Evolutionary conservation across 1,140 invertebrate species (phyloP), one percentile per base, ranked within the genome.

Genomic region (Heliconius himera): DNA sequence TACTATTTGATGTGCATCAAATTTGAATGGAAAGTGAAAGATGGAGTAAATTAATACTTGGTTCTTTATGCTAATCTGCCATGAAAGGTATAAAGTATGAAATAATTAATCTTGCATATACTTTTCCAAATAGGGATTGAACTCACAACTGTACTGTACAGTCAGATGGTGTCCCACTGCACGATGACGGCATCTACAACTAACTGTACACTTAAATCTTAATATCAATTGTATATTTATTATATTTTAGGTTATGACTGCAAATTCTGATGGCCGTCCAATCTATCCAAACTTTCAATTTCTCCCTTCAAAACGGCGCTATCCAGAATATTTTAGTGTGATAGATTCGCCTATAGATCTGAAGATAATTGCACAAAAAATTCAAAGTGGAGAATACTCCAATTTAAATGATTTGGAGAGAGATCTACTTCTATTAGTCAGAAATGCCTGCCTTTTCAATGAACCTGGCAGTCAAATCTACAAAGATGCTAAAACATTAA

Each of bases 401-500:
- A 96, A 91, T 81, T 90, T 99, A 16, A 93, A 95, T 72, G 98
- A 99, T 70, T 95, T 99, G 95, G 98, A 99, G 91, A 97, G 97
- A 77, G 99, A 99, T 95, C 92, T 99, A 9, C 90, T 97, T 81
- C 94, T 98, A 26, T 98, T 99, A 97, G 97, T 98, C 54, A 97
- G 97, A 81, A 99, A 99, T 95, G 99, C 99, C 0, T 99, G 98
- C 89, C 95, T 96, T 8, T 99, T 99, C 89, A 99, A 99, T 93
- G 99, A 99, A 90, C 98, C 99, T 0, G 98, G 98, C 0, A 99
- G 99, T 4, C 97, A 97, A 90, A 99, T 99, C 84, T 99, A 99
- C 89, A 99, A 99, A 93, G 98, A 99, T 95, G 98, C 99, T 1
- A 98, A 98, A 90, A 95, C 97, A 18, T 91, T 99, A 70, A 98